phyloP scores from a whole-genome alignment of 2,888 invertebrate species.

The Limnephilus lunatus region DNA sequence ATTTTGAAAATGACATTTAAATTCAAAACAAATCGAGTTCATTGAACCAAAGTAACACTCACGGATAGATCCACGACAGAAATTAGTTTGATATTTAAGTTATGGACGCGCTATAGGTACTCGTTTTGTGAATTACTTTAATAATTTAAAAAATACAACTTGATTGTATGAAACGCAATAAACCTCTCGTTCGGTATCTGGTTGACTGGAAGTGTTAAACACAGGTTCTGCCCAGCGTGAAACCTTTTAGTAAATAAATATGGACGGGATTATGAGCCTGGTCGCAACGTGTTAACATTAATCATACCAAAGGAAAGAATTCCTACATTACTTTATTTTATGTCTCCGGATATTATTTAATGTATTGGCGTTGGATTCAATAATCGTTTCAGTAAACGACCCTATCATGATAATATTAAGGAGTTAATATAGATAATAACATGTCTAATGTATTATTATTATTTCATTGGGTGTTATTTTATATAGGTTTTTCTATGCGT shows the following conservation, averaged over 20 bases:
- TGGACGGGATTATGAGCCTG: constrained; percentile 58
- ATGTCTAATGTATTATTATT: background rate
- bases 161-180: background rate
- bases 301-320: constrained; percentile 60
- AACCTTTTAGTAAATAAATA: constrained; percentile 60
- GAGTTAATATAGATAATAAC: background rate
- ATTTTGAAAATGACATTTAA: too few species aligned
- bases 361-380: constrained; percentile 27
- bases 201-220: constrained; percentile 35
- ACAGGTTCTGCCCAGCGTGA: constrained; percentile 58
- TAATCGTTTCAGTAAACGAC: background rate
- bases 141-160: too few species aligned
- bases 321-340: constrained; percentile 40
- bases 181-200: background rate
- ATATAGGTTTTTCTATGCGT: background rate
- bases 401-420: background rate
- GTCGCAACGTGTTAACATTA: constrained; percentile 60
- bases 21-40: too few species aligned
- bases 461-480: background rate
- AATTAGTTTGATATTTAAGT: too few species aligned
- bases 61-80: too few species aligned
- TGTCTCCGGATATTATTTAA: background rate
- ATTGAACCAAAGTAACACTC: too few species aligned
- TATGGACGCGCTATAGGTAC: too few species aligned
- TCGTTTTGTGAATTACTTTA: too few species aligned